phyloP scores from a whole-genome alignment of 1,140 invertebrate genomes.

The Leptinotarsa undecemlineata region DNA sequence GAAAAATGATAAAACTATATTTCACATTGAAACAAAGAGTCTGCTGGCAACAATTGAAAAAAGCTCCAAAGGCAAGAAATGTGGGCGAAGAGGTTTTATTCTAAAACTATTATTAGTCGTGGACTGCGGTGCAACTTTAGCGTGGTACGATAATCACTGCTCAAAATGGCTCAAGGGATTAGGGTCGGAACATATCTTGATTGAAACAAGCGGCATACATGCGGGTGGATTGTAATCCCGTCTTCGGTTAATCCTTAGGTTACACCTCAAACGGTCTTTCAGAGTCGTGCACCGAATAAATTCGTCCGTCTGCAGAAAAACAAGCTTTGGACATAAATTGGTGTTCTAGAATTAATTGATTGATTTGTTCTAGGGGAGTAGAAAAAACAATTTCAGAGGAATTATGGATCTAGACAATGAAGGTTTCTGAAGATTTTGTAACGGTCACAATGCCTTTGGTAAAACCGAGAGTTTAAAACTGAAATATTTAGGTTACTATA shows the following conservation, averaged over 20 bases:
- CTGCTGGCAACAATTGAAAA: neutral
- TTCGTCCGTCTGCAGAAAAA: neutral
- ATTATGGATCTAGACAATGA: no score
- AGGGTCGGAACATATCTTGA: conserved; percentile 15
- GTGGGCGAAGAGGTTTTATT: conserved; percentile 12
- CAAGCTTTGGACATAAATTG: neutral
- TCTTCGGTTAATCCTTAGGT: conserved; percentile 10
- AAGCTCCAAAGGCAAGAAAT: neutral
- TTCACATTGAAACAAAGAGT: conserved; percentile 7
- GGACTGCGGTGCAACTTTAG: conserved; percentile 1
- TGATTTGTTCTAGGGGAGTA: no score
- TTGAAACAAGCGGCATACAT: conserved; percentile 11
- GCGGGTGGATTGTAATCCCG: conserved; percentile 20
- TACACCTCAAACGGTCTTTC: neutral
- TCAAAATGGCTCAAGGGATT: conserved; percentile 17
- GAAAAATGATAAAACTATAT: conserved; percentile 3
- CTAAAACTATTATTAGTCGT: neutral
- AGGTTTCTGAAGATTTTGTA: no score
- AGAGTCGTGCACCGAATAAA: neutral
- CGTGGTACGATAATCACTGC: conserved; percentile 17
- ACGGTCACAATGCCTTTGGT: no score
- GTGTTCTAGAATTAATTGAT: no score
- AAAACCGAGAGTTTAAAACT: no score
- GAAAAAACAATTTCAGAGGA: no score
- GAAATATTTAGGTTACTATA: no score